Evolutionary conservation across 1,140 invertebrate genomes (phyloP), one percentile per base, ranked within the genome.

Genomic region (Adoxophyes honmai): DNA sequence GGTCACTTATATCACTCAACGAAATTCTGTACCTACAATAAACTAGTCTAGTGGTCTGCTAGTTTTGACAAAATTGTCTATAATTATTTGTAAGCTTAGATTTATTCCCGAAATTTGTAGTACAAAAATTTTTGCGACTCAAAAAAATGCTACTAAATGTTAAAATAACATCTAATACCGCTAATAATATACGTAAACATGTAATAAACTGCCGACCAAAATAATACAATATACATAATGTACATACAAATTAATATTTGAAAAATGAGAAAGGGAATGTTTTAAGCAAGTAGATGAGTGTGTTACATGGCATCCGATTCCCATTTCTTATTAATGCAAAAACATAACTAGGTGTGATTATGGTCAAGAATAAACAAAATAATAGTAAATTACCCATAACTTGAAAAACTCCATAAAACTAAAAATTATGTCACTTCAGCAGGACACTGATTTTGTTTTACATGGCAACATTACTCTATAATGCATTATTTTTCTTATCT

Each of bases 61-160:
- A 44, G 13, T 15, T n/a, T 44, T 21, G 7, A 14, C 36, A 38
- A 6, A 1, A 1, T 38, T 38, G 36, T 14, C 14, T 7, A 39
- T 39, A 15, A 39, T 38, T 38, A 28, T 28, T 38, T 38, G 1
- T 2, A n/a, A 13, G 38, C 38, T 1, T 15, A 16, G 1, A 39
- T 3, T 28, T 28, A 6, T 28, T 28, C 21, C 21, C 6, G 6
- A 28, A 18, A 10, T 42, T 42, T 21, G 28, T 7, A 18, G 42
- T 48, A 53, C 53, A 66, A 65, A 57, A 63, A 62, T 39, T 62
- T 74, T 1, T 18, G 67, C 67, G 55, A 67, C 60, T 38, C 60
- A 62, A 73, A 72, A 61, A 62, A 77, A 77, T 71, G 64, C 66
- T 73, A 68, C 62, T 42, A 28, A 70, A 57, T 60, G 57, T 65